Evolutionary conservation across 2,113 vertebrate genomes (phyloP).

Genomic region (Peromyscus leucopus): DNA sequence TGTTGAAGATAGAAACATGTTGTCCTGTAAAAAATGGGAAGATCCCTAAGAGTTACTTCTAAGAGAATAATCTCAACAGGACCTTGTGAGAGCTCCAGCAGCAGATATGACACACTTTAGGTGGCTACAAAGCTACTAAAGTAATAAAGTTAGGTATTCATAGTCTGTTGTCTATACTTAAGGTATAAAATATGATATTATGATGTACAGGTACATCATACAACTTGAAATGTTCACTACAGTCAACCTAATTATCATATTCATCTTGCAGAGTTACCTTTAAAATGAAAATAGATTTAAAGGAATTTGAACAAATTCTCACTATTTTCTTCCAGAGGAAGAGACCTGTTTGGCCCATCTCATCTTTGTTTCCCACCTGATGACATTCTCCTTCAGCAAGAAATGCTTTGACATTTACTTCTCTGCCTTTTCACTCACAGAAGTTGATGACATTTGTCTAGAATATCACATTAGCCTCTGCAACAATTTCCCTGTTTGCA

Average conservation of each 20-base stretch:
- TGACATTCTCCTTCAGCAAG: neutral
- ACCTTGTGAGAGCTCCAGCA: no score
- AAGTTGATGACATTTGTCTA: neutral
- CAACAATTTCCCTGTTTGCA: neutral
- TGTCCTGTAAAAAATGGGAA: neutral
- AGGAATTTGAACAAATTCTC: neutral
- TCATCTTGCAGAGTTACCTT: neutral
- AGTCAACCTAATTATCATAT: neutral
- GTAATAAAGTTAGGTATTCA: neutral
- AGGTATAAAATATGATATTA: neutral
- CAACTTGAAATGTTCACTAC: neutral
- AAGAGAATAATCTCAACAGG: neutral
- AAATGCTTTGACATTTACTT: neutral
- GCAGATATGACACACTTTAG: neutral
- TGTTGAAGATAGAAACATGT: neutral
- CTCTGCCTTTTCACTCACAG: neutral
- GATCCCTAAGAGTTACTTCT: no score
- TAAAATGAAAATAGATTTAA: neutral
- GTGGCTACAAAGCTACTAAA: neutral
- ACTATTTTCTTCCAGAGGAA: constrained; percentile 24
- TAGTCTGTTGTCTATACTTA: neutral
- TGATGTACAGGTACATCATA: neutral
- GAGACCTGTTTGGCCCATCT: neutral
- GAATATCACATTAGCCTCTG: neutral
- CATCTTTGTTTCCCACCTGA: neutral